Percentiles rank a stretch among this genome's conserved stretches.
Evolutionary conservation across 2,888 invertebrate species (phyloP).

Genomic region (Hirtodrosophila histrioides): DNA sequence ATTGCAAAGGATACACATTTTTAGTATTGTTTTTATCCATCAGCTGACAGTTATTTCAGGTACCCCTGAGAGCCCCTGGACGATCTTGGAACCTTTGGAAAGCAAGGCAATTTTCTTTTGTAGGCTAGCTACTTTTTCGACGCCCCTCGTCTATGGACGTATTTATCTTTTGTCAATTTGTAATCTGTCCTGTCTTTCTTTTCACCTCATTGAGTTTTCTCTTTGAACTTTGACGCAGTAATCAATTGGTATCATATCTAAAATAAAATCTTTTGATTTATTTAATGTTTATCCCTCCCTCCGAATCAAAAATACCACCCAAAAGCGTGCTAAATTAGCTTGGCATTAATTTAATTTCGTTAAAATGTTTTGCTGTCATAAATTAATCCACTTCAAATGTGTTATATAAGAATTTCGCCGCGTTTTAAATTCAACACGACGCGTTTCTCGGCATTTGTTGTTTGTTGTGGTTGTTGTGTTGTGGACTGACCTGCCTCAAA

Average conservation of each 20-base stretch:
- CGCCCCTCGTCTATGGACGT: no score
- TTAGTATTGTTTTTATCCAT: no score
- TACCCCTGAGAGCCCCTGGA: no score
- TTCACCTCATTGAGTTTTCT: background rate
- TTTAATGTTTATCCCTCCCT: background rate
- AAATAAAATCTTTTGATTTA: constrained; percentile 21
- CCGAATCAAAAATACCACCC: background rate
- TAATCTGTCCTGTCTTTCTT: no score
- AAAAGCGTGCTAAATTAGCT: background rate
- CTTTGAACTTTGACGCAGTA: background rate
- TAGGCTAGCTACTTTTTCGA: background rate
- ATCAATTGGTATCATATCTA: constrained; percentile 10
- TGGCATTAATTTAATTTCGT: constrained; percentile 34
- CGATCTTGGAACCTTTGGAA: no score
- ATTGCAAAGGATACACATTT: no score
- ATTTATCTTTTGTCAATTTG: background rate
- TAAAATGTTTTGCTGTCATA: constrained; percentile 49
- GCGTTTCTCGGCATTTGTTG: constrained; percentile 24
- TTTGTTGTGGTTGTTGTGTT: constrained; percentile 18
- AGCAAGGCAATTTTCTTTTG: no score
- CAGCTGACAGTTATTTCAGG: no score
- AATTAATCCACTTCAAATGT: constrained; percentile 54
- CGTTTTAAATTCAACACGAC: constrained; percentile 18
- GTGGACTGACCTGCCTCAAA: constrained; percentile 66
- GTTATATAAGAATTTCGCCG: constrained; percentile 55